These are phyloP conservation scores for Pseudochirops cupreus DNA, from an alignment of 2,797 vertebrate species.

Conservation along the genomic window DNA sequence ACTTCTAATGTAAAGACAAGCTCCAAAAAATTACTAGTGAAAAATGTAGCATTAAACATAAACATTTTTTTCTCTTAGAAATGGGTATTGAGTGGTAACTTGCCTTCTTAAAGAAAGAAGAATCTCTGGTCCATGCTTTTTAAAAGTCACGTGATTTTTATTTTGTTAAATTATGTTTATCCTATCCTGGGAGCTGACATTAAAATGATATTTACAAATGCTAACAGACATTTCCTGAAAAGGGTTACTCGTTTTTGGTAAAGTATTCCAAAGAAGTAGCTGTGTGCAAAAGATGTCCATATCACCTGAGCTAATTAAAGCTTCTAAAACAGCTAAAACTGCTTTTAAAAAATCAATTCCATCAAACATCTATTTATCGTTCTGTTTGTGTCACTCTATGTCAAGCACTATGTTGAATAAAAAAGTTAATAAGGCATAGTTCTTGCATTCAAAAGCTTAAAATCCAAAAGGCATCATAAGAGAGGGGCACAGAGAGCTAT, in stretches of 20 bases:
- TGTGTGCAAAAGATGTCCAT: slow-evolving; percentile 10
- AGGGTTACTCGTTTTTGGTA: slow-evolving; percentile 1
- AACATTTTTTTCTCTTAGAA: background rate
- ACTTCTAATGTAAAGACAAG: slow-evolving; percentile 6
- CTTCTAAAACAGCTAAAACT: background rate
- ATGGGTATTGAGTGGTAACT: background rate
- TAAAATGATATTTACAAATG: slow-evolving; percentile 16
- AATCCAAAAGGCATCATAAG: background rate
- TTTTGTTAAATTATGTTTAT: background rate
- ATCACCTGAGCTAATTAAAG: slow-evolving; percentile 5
- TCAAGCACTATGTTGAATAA: background rate
- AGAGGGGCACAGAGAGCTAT: background rate
- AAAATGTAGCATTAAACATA: slow-evolving; percentile 7
- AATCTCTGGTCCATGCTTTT: background rate
- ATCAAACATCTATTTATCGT: background rate
- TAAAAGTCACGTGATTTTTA: slow-evolving; percentile 2
- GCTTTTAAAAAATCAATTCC: background rate
- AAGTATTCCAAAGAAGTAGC: background rate
- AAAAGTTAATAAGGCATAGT: background rate
- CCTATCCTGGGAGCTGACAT: background rate
- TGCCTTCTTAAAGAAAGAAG: background rate
- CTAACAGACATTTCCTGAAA: background rate
- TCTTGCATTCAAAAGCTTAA: background rate
- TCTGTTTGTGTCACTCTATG: background rate
- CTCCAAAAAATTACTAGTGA: background rate